A percentile compares a stretch with the other conserved stretches of the same genome.
Evolutionary conservation across 1,140 invertebrate species (phyloP).

Genomic region (Bemisia tabaci): DNA sequence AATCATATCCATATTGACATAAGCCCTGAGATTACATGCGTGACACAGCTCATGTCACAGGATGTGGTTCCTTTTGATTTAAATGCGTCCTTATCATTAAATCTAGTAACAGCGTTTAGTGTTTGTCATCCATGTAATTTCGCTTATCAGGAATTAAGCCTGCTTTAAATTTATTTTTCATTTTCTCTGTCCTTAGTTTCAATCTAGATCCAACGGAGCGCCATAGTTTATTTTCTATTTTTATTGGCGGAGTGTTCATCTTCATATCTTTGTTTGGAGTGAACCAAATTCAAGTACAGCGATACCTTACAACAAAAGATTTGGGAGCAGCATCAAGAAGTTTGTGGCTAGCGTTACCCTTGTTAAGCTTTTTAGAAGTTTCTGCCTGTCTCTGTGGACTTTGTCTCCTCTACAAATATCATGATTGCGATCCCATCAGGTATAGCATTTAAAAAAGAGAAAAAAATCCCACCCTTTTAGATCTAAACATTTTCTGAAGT

Average conservation of each 20-base stretch:
- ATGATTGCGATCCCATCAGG: slow-evolving; percentile 54
- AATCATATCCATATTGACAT: too few species aligned
- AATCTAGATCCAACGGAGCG: slow-evolving; percentile 52
- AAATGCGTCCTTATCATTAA: too few species aligned
- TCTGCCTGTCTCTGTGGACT: slow-evolving; percentile 60
- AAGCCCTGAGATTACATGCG: too few species aligned
- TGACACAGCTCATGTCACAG: too few species aligned
- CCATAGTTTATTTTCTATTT: slow-evolving; percentile 57
- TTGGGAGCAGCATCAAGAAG: slow-evolving; percentile 44
- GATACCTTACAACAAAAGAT: slow-evolving; percentile 55
- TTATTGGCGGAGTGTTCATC: slow-evolving; percentile 54
- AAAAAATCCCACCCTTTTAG: too few species aligned
- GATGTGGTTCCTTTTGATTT: too few species aligned
- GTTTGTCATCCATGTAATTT: too few species aligned
- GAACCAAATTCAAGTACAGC: slow-evolving; percentile 76
- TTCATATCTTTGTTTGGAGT: slow-evolving; percentile 63
- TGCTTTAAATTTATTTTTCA: slow-evolving; percentile 13
- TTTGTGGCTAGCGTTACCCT: slow-evolving; percentile 54
- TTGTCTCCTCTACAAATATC: slow-evolving; percentile 59
- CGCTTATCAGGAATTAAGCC: too few species aligned
- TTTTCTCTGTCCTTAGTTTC: slow-evolving; percentile 33
- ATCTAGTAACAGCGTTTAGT: too few species aligned
- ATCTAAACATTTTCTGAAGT: too few species aligned
- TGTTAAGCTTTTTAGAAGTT: slow-evolving; percentile 48
- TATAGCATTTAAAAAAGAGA: too few species aligned